Percentiles rank a stretch among this genome's conserved stretches.
Evolutionary conservation across 2,888 invertebrate species (phyloP).

Genomic region (Mesorhabditis spiculigera): DNA sequence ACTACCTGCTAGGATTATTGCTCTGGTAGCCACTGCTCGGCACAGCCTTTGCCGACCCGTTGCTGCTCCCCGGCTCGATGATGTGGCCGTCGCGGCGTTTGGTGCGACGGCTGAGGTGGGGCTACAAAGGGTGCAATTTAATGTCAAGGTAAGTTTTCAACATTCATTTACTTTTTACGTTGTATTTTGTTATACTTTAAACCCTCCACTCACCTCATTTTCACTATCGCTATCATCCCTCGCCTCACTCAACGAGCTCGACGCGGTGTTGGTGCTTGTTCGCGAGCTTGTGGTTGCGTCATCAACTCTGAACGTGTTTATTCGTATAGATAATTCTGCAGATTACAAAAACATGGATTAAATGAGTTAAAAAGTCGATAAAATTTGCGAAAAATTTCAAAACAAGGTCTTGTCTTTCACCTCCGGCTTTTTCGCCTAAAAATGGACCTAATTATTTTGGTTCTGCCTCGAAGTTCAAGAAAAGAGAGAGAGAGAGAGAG

Average conservation of each 20-base stretch:
- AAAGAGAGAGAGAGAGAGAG: too few species aligned
- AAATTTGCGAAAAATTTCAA: not conserved
- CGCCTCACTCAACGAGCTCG: slow-evolving; percentile 30
- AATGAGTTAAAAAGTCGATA: not conserved
- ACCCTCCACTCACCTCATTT: slow-evolving; percentile 15
- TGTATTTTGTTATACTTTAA: too few species aligned
- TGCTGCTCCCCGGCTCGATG: slow-evolving; percentile 23
- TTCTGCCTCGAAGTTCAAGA: too few species aligned
- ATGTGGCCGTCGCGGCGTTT: slow-evolving; percentile 7
- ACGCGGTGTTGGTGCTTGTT: slow-evolving; percentile 30
- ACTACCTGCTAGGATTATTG: slow-evolving; percentile 36
- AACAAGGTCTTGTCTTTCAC: too few species aligned
- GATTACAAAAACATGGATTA: not conserved
- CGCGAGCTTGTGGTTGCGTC: slow-evolving; percentile 35
- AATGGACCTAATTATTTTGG: too few species aligned
- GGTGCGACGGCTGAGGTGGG: slow-evolving; percentile 11
- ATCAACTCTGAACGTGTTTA: slow-evolving; percentile 18
- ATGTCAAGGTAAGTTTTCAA: not conserved
- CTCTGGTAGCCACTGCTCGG: slow-evolving; percentile 51
- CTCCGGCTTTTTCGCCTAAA: too few species aligned
- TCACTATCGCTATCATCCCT: slow-evolving; percentile 35
- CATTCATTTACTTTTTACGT: not conserved
- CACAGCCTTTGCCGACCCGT: slow-evolving; percentile 23
- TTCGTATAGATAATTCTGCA: slow-evolving; percentile 18
- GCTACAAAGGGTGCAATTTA: slow-evolving; percentile 6